A percentile compares a stretch with the other conserved stretches of the same genome.
Evolutionary conservation across 2,113 vertebrate genomes (phyloP).

Genomic region (Pseudorectes ferrugineus): DNA sequence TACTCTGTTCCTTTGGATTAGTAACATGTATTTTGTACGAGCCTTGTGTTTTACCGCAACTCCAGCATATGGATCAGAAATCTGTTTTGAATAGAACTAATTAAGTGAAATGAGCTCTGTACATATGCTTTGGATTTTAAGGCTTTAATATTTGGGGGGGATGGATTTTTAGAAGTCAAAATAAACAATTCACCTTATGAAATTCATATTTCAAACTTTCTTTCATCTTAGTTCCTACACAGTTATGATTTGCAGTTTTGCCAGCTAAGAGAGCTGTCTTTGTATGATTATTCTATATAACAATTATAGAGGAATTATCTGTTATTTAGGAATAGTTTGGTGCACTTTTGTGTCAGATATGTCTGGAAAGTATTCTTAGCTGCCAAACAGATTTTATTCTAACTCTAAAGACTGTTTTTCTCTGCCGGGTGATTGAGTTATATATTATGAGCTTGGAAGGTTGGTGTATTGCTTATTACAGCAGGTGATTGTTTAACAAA

Average conservation of each 20-base stretch:
- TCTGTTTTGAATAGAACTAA: conserved; percentile 22
- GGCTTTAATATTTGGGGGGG: neutral
- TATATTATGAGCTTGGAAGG: neutral
- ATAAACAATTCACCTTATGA: neutral
- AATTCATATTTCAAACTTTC: neutral
- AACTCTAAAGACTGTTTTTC: neutral
- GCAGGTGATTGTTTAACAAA: neutral
- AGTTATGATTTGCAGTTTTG: neutral
- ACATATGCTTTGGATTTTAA: conserved; percentile 7
- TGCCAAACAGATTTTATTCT: neutral
- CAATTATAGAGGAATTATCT: neutral
- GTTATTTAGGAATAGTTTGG: neutral
- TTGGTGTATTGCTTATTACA: neutral
- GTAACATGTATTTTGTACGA: neutral
- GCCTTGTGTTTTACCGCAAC: neutral
- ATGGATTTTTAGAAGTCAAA: neutral
- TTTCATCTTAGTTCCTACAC: neutral
- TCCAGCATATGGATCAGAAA: neutral
- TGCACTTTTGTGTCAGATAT: neutral
- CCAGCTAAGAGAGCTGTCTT: neutral
- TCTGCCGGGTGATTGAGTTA: neutral
- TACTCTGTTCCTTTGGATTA: neutral
- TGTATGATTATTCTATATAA: neutral
- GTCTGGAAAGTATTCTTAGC: neutral
- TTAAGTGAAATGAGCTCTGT: neutral